Evolutionary conservation across 2,888 invertebrate genomes (phyloP), one percentile per base, ranked within the genome.

Genomic region (Yponomeuta sedellus): DNA sequence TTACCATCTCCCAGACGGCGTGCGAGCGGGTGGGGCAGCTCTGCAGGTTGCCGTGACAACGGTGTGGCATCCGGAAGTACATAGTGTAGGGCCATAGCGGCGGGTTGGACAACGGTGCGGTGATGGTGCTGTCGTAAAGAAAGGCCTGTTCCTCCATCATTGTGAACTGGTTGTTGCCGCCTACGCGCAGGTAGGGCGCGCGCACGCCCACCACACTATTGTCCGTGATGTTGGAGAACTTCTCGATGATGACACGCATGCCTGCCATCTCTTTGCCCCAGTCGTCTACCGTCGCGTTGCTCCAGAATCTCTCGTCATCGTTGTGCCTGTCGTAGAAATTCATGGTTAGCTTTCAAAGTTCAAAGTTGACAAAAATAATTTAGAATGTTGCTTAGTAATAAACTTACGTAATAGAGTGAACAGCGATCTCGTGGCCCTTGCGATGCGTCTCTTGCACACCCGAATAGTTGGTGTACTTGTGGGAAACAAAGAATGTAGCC

Each of bases 51-150:
- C 97, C 97, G 81, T 97, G 97, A 79, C 98, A 98, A 69, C 96
- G 94, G 85, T 97, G 98, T 0, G 98, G 97, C 96, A 98, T 97
- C 77, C 97, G 94, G 94, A 97, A 98, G 93, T 98, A 98, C 95
- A 99, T 96, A 67, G 98, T 99, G 92, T 99, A 99, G 3, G 99
- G 99, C 99, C 99, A 99, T 72, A 97, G 94, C 66, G 98, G 98
- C 22, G 97, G 97, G 81, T 97, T 97, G 72, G 96, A 96, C 56
- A 97, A 92, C 0, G 97, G 96, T 1, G 97, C 97, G 0, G 97
- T 97, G 81, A 98, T 97, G 65, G 98, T 98, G 61, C 98, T 97
- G 85, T 99, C 98, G 82, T 98, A 99, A 63, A 97, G 91, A 93
- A 98, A 98, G 12, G 97, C 97, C 82, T 97, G 96, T 84, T 98